Base-by-base conservation (phyloP, 1,140 invertebrate species). In the Drosophila watanabei region DNA sequence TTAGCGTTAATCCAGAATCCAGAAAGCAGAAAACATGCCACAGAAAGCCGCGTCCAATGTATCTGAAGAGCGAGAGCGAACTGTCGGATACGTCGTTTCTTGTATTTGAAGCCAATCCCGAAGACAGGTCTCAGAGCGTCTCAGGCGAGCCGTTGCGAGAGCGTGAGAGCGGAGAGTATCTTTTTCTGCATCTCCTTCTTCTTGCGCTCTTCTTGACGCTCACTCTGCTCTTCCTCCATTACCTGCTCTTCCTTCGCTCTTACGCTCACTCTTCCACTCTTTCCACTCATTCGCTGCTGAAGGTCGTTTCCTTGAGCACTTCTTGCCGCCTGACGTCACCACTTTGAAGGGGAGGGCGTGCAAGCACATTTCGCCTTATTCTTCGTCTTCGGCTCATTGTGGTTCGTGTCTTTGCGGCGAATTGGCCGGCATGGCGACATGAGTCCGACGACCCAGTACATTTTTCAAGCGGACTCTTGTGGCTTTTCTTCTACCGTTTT, bases 241-340 rank as follows among this genome's bases (percentile, higher is more conserved):
- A 37, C 70, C 56, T 57, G 57, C 64, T 62, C 63, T 70, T 79
- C 58, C 45, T 56, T 32, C 28, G 72, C 66, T 65, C 69, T 51
- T 54, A 0, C 10, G 39, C 49, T 69, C 48, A 49, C 70, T 39
- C 65, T 30, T 51, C 64, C 54, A 52, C 71, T 65, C 59, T 37
- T 46, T 69, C 32, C 57, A 46, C 68, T 63, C 61, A 64, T 61
- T 68, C 51, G 43, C 62, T 16, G 18, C n/a, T 85, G 85, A 89
- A 89, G 85, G 85, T 89, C 85, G 86, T 89, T 86, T 89, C 86
- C 87, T 89, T 89, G 75, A 86, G 86, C 54, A 66, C 66, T 77
- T 90, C 86, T 90, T 89, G 46, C 71, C 24, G 65, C 14, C 54
- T 68, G 82, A 86, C 82, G 79, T 33, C 69, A 33, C 52, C 45